phyloP scores from a whole-genome alignment of 2,888 invertebrate species.

The Rambutsinella grinnellia region DNA sequence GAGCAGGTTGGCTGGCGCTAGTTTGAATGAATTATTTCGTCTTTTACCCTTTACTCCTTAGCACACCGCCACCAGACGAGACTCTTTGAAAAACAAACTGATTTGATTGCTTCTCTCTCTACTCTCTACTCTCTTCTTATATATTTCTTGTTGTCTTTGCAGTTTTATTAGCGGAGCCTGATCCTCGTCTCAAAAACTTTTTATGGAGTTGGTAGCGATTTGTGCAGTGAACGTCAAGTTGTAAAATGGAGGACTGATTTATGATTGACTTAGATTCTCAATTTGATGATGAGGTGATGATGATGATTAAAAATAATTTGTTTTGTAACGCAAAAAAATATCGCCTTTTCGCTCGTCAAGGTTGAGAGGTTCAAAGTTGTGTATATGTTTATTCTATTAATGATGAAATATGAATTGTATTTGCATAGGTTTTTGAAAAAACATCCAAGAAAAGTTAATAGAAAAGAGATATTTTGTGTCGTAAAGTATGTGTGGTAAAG shows the following conservation, averaged over 20 bases:
- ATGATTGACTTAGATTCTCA: slow-evolving; percentile 35
- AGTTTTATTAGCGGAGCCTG: too few relatives aligned
- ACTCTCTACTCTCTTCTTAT: slow-evolving; percentile 25
- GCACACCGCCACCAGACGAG: not conserved
- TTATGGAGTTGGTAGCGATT: slow-evolving; percentile 6
- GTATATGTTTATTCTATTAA: not conserved
- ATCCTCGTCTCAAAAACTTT: slow-evolving; percentile 20
- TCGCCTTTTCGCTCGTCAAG: not conserved
- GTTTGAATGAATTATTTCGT: not conserved
- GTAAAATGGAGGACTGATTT: slow-evolving; percentile 38
- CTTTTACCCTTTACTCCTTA: not conserved
- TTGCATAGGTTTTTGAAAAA: not conserved
- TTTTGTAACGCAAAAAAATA: not conserved
- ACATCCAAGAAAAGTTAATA: not conserved
- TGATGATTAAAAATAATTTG: slow-evolving; percentile 33
- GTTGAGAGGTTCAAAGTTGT: slow-evolving; percentile 24
- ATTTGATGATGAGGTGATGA: slow-evolving; percentile 14
- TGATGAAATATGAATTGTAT: not conserved
- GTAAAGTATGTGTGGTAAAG: not conserved
- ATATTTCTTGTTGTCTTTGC: slow-evolving; percentile 12
- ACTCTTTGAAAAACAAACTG: slow-evolving; percentile 9
- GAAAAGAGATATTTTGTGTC: not conserved
- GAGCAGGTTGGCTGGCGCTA: slow-evolving; percentile 55
- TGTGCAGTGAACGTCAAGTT: not conserved
- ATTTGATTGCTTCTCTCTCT: slow-evolving; percentile 39